Base-by-base conservation (phyloP, 2,113 vertebrate genomes). In the Phoenicopterus ruber region DNA sequence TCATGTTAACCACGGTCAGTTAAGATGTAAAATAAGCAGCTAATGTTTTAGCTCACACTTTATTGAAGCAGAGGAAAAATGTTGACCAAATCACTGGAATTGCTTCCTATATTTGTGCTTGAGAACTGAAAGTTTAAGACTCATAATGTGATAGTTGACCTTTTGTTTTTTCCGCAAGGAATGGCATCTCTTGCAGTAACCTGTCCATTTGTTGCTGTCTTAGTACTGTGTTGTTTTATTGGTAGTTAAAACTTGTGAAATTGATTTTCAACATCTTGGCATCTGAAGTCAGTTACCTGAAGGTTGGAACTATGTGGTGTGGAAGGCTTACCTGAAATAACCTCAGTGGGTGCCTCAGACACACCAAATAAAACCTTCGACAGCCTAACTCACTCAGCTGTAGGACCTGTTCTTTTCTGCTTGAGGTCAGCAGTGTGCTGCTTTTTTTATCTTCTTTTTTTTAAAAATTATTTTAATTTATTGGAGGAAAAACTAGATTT, bases 121-220 rank as follows among this genome's bases (percentile, higher is more conserved):
- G 25, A 36, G 49, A 87, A 66, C 32, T 58, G 20, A 4, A 65
- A 90, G n/a, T 79, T 93, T 36, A 82, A 69, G 19, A n/a, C 28
- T 3, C 11, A 7, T 65, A 19, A 3, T 1, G 1, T 61, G 61
- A 4, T 34, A 47, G 11, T 8, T 59, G 54, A 9, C 54, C 10
- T 69, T 50, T 8, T 59, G 40, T 26, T 82, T 70, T 70, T 86
- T 57, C 38, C 29, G 7, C 13, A 22, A 52, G 49, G 32, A 59
- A 28, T 44, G 28, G 25, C 34, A 29, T 72, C 29, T 93, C 61
- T 82, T 88, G 36, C 54, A 58, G 46, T 46, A 73, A 42, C 28
- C 14, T 72, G 10, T 72, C 36, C 16, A 20, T 71, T 79, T 74
- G 19, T 76, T 90, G 38, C 40, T 80, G 11, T 28, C 46, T 52